Percentiles rank a stretch among this genome's conserved stretches.
Conservation (phyloP, 2,113 vertebrate species). For the Atherinomorus stipes region DNA sequence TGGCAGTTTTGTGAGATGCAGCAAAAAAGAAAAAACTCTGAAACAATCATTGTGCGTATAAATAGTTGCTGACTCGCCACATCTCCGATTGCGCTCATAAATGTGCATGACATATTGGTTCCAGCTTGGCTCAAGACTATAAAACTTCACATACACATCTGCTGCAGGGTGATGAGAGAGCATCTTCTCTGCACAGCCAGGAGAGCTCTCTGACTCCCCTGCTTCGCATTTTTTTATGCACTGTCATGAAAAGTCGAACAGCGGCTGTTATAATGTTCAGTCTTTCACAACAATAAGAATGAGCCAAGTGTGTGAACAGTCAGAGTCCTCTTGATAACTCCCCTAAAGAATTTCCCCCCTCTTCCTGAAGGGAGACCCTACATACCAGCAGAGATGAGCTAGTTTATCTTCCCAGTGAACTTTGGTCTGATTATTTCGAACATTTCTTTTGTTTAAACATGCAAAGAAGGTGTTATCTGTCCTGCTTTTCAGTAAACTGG, state of each 20-base stretch:
- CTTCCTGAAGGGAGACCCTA: neutral
- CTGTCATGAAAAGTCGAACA: constrained; percentile 38
- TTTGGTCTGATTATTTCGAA: no score
- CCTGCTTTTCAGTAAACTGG: no score
- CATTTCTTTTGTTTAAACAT: no score
- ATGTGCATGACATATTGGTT: neutral
- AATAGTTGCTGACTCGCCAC: neutral
- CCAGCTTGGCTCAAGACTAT: neutral
- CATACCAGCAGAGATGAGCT: no score
- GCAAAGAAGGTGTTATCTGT: no score
- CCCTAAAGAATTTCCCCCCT: neutral
- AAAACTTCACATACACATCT: neutral
- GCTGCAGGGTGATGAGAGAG: neutral
- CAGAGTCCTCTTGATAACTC: neutral
- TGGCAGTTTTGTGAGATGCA: neutral
- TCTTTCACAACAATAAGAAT: constrained; percentile 29
- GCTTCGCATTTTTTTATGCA: neutral
- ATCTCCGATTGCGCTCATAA: neutral
- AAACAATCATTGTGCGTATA: no score
- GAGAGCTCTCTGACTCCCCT: neutral
- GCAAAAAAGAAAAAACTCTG: neutral
- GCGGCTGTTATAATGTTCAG: neutral
- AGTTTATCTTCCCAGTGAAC: no score
- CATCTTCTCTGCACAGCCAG: neutral
- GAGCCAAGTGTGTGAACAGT: constrained; percentile 38